Evolutionary conservation across 2,888 invertebrate genomes (phyloP), one percentile per base, ranked within the genome.

Genomic region (Helleia helle): DNA sequence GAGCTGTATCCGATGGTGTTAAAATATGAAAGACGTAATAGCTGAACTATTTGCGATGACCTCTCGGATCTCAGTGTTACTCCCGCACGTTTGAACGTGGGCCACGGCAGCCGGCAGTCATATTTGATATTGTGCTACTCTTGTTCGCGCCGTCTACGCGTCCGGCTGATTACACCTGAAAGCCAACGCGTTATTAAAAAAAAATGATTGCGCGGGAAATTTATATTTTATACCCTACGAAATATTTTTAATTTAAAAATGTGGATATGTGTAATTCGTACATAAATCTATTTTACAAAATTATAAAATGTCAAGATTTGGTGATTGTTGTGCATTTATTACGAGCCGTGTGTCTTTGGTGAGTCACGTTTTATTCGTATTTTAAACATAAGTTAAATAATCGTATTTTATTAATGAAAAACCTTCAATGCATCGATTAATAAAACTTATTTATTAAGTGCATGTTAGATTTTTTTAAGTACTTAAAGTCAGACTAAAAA

Each of bases 301-400:
- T 14, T 29, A 24, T 24, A 57, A 58, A 44, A 53, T 68, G 55
- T 55, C 56, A 56, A 54, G 58, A 45, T 41, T 63, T 41, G 49
- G 54, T 50, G 58, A 65, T 46, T 53, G 54, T 54, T 65, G 56
- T 49, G 66, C 65, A 43, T 62, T 58, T 62, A 43, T 71, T 24
- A 69, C 56, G 41, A 56, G 59, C 48, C 72, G 73, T 39, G 53
- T 67, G 53, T 71, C 69, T 67, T 59, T 72, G 74, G 79, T 79
- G 59, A 74, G 79, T 61, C 37, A 28, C 9, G 17, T 7, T 7
- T 12, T n/a, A n/a, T n/a, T n/a, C n/a, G n/a, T n/a, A n/a, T n/a
- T n/a, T n/a, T n/a, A n/a, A n/a, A n/a, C n/a, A n/a, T n/a, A n/a
- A n/a, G n/a, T n/a, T n/a, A n/a, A n/a, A n/a, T n/a, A n/a, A n/a